Conservation (phyloP, 2,888 invertebrate genomes). For the Doris montereyensis region DNA sequence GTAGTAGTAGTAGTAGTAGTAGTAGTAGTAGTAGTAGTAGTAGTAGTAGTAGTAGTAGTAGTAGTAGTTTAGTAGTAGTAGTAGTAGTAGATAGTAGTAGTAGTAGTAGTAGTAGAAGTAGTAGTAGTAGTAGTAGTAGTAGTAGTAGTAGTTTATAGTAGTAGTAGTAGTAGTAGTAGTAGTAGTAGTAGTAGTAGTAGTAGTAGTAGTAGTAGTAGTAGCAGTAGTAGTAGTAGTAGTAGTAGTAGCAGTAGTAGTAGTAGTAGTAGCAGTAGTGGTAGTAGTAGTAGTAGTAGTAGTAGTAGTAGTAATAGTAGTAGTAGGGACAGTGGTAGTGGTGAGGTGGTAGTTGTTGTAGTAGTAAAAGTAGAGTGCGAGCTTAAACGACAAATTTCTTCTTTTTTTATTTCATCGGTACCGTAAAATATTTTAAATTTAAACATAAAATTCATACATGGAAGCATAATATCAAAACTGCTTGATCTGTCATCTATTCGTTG, state of each 20-base stretch:
- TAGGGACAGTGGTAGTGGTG: no score
- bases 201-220: background rate
- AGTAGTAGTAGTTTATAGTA: no score
- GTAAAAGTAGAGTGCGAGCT: no score
- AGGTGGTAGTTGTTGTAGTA: no score
- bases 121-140: conserved; percentile 20
- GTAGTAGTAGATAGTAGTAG: conserved; percentile 14
- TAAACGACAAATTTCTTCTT: no score
- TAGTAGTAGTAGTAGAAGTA: conserved; percentile 14
- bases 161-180: conserved; percentile 20
- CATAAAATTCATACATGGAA: no score
- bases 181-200: background rate
- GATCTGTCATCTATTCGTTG: no score
- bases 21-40: conserved; percentile 4
- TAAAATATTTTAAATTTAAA: no score
- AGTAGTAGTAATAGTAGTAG: background rate
- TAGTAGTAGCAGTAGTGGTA: conserved; percentile 9
- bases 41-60: conserved; percentile 14
- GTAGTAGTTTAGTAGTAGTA: no score
- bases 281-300: conserved; percentile 7
- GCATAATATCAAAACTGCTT: no score
- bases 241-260: background rate
- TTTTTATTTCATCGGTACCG: no score
- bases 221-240: background rate
- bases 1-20: conserved; percentile 14